These are phyloP conservation scores for Xylophagus ater DNA, from an alignment of 2,888 invertebrate genomes.

Conservation along the genomic window DNA sequence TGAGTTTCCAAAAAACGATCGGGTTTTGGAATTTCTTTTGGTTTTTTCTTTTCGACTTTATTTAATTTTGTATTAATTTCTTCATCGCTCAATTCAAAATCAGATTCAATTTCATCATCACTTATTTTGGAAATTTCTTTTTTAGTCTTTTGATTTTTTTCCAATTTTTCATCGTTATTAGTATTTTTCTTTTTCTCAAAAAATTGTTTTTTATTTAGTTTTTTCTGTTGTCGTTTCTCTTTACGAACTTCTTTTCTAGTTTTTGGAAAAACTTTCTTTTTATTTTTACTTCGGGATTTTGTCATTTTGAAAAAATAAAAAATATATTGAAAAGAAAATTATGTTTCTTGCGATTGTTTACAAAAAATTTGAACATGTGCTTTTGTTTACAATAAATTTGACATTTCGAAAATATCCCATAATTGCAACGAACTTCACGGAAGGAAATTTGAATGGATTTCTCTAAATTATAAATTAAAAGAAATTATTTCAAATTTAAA, in stretches of 20 bases:
- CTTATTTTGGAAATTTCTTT: conserved; percentile 19
- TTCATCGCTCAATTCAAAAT: conserved; percentile 33
- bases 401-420: too few species aligned
- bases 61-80: conserved; percentile 26
- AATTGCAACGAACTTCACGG: too few species aligned
- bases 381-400: too few species aligned
- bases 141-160: conserved; percentile 17
- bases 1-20: conserved; percentile 19
- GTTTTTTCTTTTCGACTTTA: conserved; percentile 10
- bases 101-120: conserved; percentile 20
- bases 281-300: conserved; percentile 10
- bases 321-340: too few species aligned
- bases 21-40: conserved; percentile 16
- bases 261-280: conserved; percentile 27
- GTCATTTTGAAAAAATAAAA: conserved; percentile 1
- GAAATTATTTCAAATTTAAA: too few species aligned
- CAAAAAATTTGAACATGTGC: too few species aligned
- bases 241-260: conserved; percentile 62
- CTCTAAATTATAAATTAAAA: too few species aligned
- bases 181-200: conserved; percentile 22
- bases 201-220: conserved; percentile 39
- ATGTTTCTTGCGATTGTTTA: too few species aligned
- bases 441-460: too few species aligned
- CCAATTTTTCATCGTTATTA: conserved; percentile 15
- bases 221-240: conserved; percentile 57